Base-by-base conservation (phyloP, 2,113 vertebrate species). In the Formicarius rufipectus region DNA sequence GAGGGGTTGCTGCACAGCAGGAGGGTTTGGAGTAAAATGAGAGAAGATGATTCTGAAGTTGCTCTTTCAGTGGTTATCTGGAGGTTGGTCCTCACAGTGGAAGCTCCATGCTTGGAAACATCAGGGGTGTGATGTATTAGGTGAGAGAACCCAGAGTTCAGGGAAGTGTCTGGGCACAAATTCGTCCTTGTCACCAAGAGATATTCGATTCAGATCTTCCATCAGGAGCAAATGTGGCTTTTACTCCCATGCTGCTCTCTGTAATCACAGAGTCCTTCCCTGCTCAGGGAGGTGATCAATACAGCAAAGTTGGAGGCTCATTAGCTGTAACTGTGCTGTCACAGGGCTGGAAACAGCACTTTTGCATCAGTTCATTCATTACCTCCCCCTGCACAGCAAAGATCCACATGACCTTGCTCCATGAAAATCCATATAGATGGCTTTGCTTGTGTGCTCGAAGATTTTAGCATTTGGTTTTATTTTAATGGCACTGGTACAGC, bases 151-250 rank as follows among this genome's bases (percentile, higher is more conserved):
- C 2, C 16, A 42, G 63, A 69, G n/a, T 77, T 87, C 55, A 58
- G 52, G 22, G 33, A 80, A 55, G 12, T 53, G 42, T 49, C 71
- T 72, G 67, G 37, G 45, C 49, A 84, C 14, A 28, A 47, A 91
- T 83, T 85, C 4, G 2, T 66, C 63, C 39, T 66, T 93, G 59
- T 85, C 71, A 42, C 58, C 84, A 66, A 22, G 33, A 90, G 66
- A 93, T 74, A 88, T 88, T 94, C 80, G 76, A 66, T 93, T 87
- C 89, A 83, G 49, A 53, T 73, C 71, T 93, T 80, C 89, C 71
- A 39, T 63, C 59, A 80, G 91, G 50, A 80, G 30, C 50, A 94
- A 74, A 86, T 67, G 84, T 67, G 45, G 35, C 80, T 87, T 93
- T 90, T 60, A 69, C 42, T 94, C 67, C 63, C 33, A 5, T 93